Percentiles rank a stretch among this genome's conserved stretches.
phyloP scores from a whole-genome alignment of 2,113 vertebrate genomes.

The Gulo gulo region DNA sequence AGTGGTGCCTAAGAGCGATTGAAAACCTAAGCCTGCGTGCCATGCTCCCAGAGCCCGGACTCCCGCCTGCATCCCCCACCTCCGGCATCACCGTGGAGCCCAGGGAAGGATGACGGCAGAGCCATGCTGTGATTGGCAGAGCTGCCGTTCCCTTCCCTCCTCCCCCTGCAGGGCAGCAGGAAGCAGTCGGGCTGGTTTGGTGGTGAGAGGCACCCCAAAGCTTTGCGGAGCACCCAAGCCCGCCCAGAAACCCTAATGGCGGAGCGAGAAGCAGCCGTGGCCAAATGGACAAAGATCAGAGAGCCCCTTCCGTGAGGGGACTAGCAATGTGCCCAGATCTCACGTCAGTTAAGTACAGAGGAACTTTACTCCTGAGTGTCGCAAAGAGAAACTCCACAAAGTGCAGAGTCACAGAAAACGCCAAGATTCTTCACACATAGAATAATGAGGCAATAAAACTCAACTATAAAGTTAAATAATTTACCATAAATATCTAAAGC shows the following conservation, averaged over 20 bases:
- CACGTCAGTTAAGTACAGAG: background rate
- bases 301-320: background rate
- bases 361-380: slow-evolving; percentile 71
- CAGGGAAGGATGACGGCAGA: rapidly evolving
- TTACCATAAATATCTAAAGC: slow-evolving; percentile 87
- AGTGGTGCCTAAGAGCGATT: background rate
- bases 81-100: rapidly evolving
- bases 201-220: background rate
- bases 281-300: background rate
- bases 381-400: slow-evolving; percentile 80
- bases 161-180: background rate
- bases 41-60: background rate
- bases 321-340: background rate
- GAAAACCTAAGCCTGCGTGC: background rate
- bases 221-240: background rate
- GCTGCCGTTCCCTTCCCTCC: background rate
- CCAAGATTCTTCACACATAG: slow-evolving; percentile 75
- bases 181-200: background rate
- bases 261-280: background rate
- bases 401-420: slow-evolving; percentile 79
- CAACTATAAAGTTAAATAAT: slow-evolving; percentile 88
- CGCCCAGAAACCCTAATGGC: background rate
- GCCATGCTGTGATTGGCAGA: background rate
- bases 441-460: slow-evolving; percentile 85
- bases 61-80: background rate